Evolutionary conservation across 2,797 vertebrate genomes (phyloP).

Genomic region (Cyclopterus lumpus): DNA sequence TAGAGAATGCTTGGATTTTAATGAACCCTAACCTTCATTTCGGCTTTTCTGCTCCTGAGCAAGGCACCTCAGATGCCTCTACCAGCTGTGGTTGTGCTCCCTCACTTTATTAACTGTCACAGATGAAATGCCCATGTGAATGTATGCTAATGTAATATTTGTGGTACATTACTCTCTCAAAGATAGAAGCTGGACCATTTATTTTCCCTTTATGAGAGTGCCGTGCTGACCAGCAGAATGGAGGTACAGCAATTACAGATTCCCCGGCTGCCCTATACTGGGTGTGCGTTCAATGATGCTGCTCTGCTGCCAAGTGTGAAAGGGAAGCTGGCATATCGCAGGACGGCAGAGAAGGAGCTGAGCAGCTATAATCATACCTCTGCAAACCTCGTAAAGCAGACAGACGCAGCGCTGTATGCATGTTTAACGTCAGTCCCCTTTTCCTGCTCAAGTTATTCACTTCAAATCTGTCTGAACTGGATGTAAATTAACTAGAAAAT

Average conservation of each 20-base stretch:
- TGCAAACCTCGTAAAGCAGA: slow-evolving; percentile 55
- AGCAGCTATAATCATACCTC: slow-evolving; percentile 52
- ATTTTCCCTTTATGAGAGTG: slow-evolving; percentile 73
- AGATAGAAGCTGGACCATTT: slow-evolving; percentile 67
- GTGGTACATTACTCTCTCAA: slow-evolving; percentile 64
- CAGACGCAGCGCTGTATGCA: slow-evolving; percentile 20
- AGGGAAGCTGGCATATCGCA: slow-evolving; percentile 55
- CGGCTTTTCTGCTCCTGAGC: slow-evolving; percentile 12
- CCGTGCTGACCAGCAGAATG: slow-evolving; percentile 76
- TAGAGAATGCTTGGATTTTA: neutral
- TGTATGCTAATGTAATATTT: slow-evolving; percentile 73
- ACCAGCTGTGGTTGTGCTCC: slow-evolving; percentile 30
- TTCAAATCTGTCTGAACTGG: slow-evolving; percentile 42
- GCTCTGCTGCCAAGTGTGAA: slow-evolving; percentile 65
- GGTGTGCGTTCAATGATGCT: slow-evolving; percentile 28
- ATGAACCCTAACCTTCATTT: neutral
- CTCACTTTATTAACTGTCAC: slow-evolving; percentile 60
- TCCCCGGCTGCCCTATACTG: slow-evolving; percentile 44
- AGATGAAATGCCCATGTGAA: slow-evolving; percentile 61
- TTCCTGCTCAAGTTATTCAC: slow-evolving; percentile 28
- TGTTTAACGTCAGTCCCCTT: slow-evolving; percentile 42
- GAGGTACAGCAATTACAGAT: slow-evolving; percentile 68
- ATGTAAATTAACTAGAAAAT: slow-evolving; percentile 54
- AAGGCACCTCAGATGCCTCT: slow-evolving; percentile 21
- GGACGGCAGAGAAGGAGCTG: slow-evolving; percentile 56